These are phyloP conservation scores for Parnassius orleans DNA, from an alignment of 2,888 invertebrate species.

Conservation along the genomic window DNA sequence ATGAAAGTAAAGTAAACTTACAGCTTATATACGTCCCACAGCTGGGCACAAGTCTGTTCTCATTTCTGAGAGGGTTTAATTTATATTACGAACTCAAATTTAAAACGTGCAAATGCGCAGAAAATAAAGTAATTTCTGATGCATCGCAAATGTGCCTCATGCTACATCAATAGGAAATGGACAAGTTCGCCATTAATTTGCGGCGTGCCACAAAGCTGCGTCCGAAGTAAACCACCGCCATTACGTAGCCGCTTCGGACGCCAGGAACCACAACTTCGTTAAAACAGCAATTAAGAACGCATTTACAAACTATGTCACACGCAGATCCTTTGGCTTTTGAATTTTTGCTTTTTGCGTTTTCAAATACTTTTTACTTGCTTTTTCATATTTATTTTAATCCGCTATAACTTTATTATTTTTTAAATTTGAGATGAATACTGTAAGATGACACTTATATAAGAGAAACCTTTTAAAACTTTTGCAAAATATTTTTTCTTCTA, in stretches of 20 bases:
- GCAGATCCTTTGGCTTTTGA: neutral
- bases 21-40: too few species aligned
- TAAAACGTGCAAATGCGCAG: too few species aligned
- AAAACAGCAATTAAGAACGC: constrained; percentile 4
- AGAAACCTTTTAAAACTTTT: too few species aligned
- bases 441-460: too few species aligned
- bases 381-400: neutral
- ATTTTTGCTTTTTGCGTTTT: neutral
- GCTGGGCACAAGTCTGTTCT: too few species aligned
- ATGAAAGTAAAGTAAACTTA: too few species aligned
- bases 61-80: too few species aligned
- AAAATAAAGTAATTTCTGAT: too few species aligned
- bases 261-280: neutral
- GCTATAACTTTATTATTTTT: neutral
- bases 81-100: too few species aligned
- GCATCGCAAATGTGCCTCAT: too few species aligned
- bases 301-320: neutral
- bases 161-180: neutral
- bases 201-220: constrained; percentile 6
- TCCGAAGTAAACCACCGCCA: constrained; percentile 1
- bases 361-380: neutral
- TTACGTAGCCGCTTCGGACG: neutral
- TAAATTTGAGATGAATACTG: too few species aligned
- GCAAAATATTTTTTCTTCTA: too few species aligned
- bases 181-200: constrained; percentile 3